Conservation (phyloP, 2,888 invertebrate genomes). For the Augochlorella aurata region DNA sequence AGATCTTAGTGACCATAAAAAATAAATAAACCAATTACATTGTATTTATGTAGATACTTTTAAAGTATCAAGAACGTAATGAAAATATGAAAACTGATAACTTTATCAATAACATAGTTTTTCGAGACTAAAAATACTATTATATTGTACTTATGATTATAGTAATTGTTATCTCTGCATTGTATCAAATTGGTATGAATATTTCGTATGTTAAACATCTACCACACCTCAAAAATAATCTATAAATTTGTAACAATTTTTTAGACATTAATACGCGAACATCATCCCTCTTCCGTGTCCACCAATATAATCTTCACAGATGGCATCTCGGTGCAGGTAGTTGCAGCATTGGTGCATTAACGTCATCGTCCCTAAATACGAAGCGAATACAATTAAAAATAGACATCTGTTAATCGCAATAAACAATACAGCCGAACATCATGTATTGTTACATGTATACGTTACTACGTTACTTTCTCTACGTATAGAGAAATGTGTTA, state of each 20-base stretch:
- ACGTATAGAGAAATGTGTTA: not conserved
- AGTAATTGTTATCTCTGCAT: not conserved
- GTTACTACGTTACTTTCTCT: not conserved
- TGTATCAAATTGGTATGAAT: conserved; percentile 4
- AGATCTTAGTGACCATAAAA: not conserved
- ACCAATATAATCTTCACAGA: conserved; percentile 71
- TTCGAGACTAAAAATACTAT: not conserved
- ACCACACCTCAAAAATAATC: not conserved
- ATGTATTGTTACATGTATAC: conserved; percentile 19
- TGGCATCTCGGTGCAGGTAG: conserved; percentile 74
- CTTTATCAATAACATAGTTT: not conserved
- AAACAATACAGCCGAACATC: conserved; percentile 19
- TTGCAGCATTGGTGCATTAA: conserved; percentile 59
- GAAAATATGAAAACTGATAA: not conserved
- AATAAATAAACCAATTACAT: not conserved
- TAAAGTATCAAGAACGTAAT: not conserved
- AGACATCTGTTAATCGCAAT: conserved; percentile 23
- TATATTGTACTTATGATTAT: not conserved
- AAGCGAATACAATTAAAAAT: conserved; percentile 65
- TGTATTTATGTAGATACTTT: not conserved
- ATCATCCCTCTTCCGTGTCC: conserved; percentile 27
- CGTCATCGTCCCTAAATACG: conserved; percentile 75
- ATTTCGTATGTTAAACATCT: not conserved
- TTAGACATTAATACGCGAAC: conserved; percentile 11
- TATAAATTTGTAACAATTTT: conserved; percentile 12